A percentile compares a stretch with the other conserved stretches of the same genome.
phyloP scores from a whole-genome alignment of 2,113 vertebrate genomes.

The Sinocyclocheilus grahami region DNA sequence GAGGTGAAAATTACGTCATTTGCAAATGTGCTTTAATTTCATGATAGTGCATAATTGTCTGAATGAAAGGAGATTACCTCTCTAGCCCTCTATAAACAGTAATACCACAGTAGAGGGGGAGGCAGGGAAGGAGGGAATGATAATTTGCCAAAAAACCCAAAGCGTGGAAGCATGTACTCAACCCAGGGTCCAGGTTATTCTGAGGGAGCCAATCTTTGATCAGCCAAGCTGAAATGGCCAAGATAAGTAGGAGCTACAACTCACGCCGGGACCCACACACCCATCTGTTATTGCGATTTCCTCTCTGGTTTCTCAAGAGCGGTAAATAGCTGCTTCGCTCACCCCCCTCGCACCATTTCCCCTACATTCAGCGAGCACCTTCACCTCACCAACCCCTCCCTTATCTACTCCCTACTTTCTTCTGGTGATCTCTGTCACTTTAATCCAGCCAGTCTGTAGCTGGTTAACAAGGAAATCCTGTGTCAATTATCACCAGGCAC shows the following conservation, averaged over 20 bases:
- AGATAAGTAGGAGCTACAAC: slow-evolving; percentile 97
- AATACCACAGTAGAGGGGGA: slow-evolving; percentile 84
- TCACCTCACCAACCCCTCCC: slow-evolving; percentile 82
- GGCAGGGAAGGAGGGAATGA: slow-evolving; percentile 70
- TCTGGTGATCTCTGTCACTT: slow-evolving; percentile 99
- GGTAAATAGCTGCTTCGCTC: slow-evolving; percentile 96
- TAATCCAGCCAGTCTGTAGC: slow-evolving; percentile 99
- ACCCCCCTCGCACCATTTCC: slow-evolving; percentile 77
- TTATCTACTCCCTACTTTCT: slow-evolving; percentile 99
- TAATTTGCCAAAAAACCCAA: slow-evolving; percentile 86
- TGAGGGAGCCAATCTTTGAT: slow-evolving; percentile 99
- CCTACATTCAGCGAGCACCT: slow-evolving; percentile 78
- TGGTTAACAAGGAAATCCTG: slow-evolving; percentile 99
- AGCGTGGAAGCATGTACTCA: slow-evolving; percentile 92
- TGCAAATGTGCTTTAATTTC: slow-evolving; percentile 94
- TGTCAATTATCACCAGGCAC: slow-evolving; percentile 99
- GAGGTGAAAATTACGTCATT: slow-evolving; percentile 90
- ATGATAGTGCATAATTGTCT: slow-evolving; percentile 97
- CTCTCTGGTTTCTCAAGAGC: slow-evolving; percentile 93
- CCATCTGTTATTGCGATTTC: slow-evolving; percentile 95
- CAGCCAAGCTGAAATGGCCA: slow-evolving; percentile 99
- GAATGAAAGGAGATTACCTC: slow-evolving; percentile 96
- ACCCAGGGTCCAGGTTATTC: slow-evolving; percentile 96
- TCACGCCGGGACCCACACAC: slow-evolving; percentile 85
- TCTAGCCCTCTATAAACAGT: slow-evolving; percentile 87